phyloP scores from a whole-genome alignment of 2,888 invertebrate species.

The Helicoverpa assulta region DNA sequence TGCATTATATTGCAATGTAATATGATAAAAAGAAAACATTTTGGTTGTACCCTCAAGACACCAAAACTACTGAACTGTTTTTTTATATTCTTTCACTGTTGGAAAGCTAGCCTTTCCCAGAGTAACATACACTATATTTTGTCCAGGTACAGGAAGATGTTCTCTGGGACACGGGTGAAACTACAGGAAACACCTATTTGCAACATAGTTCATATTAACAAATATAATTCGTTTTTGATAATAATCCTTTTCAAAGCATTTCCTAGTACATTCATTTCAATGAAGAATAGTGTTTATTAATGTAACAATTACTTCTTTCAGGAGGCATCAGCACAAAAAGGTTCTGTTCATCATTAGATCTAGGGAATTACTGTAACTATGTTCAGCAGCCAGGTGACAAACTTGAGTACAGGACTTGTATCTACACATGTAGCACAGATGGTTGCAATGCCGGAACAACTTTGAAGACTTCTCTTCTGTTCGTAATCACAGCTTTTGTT shows the following conservation, averaged over 20 bases:
- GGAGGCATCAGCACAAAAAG: slow-evolving; percentile 97
- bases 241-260: neutral
- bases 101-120: too few relatives aligned
- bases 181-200: neutral
- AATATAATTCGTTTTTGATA: neutral
- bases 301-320: slow-evolving; percentile 77
- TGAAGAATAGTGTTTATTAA: slow-evolving; percentile 3
- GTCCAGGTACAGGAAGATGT: too few relatives aligned
- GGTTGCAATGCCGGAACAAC: slow-evolving; percentile 93
- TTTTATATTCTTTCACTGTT: too few relatives aligned
- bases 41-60: too few relatives aligned
- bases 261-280: neutral
- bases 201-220: too few relatives aligned
- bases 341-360: slow-evolving; percentile 95
- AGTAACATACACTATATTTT: too few relatives aligned
- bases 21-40: too few relatives aligned
- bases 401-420: slow-evolving; percentile 95
- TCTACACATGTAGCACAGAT: slow-evolving; percentile 95
- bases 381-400: slow-evolving; percentile 96
- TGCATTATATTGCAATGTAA: too few relatives aligned
- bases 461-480: slow-evolving; percentile 65
- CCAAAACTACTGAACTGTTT: too few relatives aligned
- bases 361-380: slow-evolving; percentile 97
- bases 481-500: slow-evolving; percentile 61
- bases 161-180: too few relatives aligned